Evolutionary conservation across 2,888 invertebrate genomes (phyloP), one percentile per base, ranked within the genome.

Genomic region (Dryococelus australis): DNA sequence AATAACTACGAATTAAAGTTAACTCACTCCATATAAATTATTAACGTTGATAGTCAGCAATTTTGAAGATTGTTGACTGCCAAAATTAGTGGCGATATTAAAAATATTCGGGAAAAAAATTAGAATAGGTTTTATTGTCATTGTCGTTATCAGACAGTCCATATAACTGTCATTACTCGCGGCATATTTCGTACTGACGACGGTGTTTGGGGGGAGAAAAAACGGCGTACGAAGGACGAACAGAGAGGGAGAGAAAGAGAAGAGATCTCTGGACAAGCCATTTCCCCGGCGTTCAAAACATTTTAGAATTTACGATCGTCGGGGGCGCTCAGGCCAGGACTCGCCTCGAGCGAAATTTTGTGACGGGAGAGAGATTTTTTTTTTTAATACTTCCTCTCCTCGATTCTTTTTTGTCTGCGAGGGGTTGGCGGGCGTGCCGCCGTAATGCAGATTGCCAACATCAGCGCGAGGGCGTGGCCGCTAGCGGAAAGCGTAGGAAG

Each of bases 381-480:
- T 65, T 65, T 24, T 24, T 3, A n/a, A n/a, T n/a, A 24, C 65
- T 20, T 65, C 65, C 65, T 65, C n/a, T 8, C 65, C n/a, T 51
- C 65, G n/a, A n/a, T 20, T 51, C 20, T 51, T 51, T 83, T 35
- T 35, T 10, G 16, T 83, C 83, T 35, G 24, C n/a, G 65, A 27
- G 28, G 83, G 47, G 86, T n/a, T 27, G 26, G 85, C 79, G 24
- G 65, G 85, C 87, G 87, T 87, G 87, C 85, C 51, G 85, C 65
- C 65, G 85, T 87, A 87, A 87, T 87, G 87, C 79, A 87, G 87
- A 87, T 87, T 87, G 87, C 87, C 84, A 79, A 84, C 87, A 87
- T 87, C 83, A 65, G 65, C 65, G 65, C 47, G n/a, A 65, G 65
- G 65, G 65, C 65, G 65, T 65, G 65, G 65, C 65, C n/a, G 65